Evolutionary conservation across 2,888 invertebrate species (phyloP).

Genomic region (Chironomus riparius): DNA sequence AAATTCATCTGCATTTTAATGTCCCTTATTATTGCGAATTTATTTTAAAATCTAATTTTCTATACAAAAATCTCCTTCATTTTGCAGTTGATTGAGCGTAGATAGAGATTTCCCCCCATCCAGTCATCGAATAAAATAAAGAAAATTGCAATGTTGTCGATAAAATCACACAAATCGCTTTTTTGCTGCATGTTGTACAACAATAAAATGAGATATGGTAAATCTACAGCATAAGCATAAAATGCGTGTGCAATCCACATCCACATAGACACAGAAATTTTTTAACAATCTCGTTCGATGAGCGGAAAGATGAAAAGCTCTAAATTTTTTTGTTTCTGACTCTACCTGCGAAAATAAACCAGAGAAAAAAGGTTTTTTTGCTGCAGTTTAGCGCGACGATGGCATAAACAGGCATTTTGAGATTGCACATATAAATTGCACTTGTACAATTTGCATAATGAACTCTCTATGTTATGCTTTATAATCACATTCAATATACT

Average conservation of each 20-base stretch:
- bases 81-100: not conserved
- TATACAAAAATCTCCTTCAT: too few species aligned
- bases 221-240: not conserved
- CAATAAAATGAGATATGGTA: too few species aligned
- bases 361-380: not conserved
- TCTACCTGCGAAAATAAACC: not conserved
- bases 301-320: not conserved
- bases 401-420: not conserved
- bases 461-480: constrained; percentile 11
- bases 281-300: not conserved
- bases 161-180: not conserved
- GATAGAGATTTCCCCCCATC: too few species aligned
- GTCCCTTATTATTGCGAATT: too few species aligned
- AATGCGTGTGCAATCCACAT: not conserved
- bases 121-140: too few species aligned
- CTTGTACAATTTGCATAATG: constrained; percentile 26
- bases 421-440: constrained; percentile 18
- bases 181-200: not conserved
- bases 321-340: not conserved
- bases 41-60: too few species aligned
- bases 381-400: not conserved
- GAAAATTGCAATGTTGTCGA: not conserved
- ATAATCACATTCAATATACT: constrained; percentile 18
- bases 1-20: too few species aligned
- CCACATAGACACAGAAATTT: not conserved